Base-by-base conservation (phyloP, 2,797 vertebrate species). In the Erethizon dorsatum region DNA sequence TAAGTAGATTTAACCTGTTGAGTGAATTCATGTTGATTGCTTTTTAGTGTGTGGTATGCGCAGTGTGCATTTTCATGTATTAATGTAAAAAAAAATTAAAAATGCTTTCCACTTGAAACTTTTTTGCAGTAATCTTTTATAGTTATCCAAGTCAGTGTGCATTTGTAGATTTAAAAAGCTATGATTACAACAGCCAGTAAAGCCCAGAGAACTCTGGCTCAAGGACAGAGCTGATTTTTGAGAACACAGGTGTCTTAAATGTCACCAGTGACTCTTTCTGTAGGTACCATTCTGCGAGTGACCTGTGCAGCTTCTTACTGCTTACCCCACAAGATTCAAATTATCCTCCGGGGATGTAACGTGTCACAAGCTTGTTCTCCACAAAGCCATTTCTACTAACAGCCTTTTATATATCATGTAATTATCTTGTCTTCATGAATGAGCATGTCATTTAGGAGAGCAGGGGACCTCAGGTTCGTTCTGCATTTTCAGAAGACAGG, bases 241-340 rank as follows among this genome's bases (percentile, higher is more conserved):
- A 52, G 78, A 57, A 56, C 65, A 78, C 41, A 18, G n/a, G 13
- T 67, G 14, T 54, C 89, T 87, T 50, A 61, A 26, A 20, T 15
- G 4, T 33, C 20, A 26, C 5, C 2, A 47, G 26, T 24, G 28
- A 57, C 13, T 26, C 56, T 61, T 82, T 75, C 47, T 59, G 4
- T 4, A 2, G 28, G 8, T 20, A 6, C 20, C 12, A 0, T 11
- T 31, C 50, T 75, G 5, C 0, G 13, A 26, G 52, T 50, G 10
- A 71, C 50, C 50, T 26, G 2, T 10, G 33, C 63, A 13, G 10
- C 15, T 84, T 56, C 26, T 73, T 22, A 18, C 67, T 33, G 37
- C 65, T 73, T 18, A 12, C 67, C 13, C 37, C 26, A 2, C 3
- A 13, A 65, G 56, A 78, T 56, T 79, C 91, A 71, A 1, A 13